Evolutionary conservation across 2,888 invertebrate genomes (phyloP).

Genomic region (Polyploca ridens): DNA sequence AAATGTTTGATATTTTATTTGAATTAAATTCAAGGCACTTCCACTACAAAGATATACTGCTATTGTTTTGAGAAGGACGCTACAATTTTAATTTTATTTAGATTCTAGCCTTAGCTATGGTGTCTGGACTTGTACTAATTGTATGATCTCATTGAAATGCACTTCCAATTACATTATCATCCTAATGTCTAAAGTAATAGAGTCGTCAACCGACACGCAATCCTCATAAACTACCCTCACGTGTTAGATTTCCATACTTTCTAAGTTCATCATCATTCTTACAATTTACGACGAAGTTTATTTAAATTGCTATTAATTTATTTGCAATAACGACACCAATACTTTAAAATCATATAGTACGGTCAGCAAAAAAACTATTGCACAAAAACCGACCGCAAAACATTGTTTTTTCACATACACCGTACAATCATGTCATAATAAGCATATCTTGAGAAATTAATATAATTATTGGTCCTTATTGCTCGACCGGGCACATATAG

Average conservation of each 20-base stretch:
- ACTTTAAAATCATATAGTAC: conserved; percentile 22
- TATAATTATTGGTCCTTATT: conserved; percentile 70
- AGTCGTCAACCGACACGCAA: too few relatives aligned
- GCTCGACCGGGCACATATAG: conserved; percentile 41
- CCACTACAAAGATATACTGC: too few relatives aligned
- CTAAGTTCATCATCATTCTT: background rate
- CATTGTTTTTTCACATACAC: conserved; percentile 38
- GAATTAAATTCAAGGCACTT: too few relatives aligned
- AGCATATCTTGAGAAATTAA: conserved; percentile 66
- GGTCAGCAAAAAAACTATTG: conserved; percentile 28
- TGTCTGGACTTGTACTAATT: too few relatives aligned
- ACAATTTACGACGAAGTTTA: background rate
- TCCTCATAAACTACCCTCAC: background rate
- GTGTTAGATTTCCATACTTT: background rate
- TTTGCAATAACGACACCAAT: conserved; percentile 4
- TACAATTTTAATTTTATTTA: too few relatives aligned
- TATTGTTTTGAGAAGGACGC: too few relatives aligned
- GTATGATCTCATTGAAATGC: too few relatives aligned
- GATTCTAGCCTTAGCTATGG: too few relatives aligned
- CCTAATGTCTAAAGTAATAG: too few relatives aligned
- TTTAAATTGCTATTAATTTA: conserved; percentile 9
- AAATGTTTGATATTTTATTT: too few relatives aligned
- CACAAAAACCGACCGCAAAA: conserved; percentile 40
- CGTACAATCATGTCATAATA: conserved; percentile 66
- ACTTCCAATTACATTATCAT: too few relatives aligned